Evolutionary conservation across 2,113 vertebrate genomes (phyloP).

Genomic region (Sminthopsis crassicaudata): DNA sequence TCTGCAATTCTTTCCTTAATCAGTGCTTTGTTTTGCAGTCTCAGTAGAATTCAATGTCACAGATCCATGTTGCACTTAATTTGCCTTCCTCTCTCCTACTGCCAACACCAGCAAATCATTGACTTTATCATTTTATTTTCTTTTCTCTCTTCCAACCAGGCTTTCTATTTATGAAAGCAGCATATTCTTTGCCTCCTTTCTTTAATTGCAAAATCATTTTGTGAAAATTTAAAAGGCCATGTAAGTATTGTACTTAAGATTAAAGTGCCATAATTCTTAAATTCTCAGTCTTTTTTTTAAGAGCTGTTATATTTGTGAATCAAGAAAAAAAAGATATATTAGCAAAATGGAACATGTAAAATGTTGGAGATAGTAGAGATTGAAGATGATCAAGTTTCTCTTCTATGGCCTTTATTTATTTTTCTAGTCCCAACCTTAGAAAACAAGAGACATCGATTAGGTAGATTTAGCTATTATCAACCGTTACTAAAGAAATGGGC

Average conservation of each 20-base stretch:
- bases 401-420: neutral
- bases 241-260: neutral
- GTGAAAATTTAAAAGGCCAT: neutral
- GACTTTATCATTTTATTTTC: neutral
- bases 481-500: neutral
- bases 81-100: neutral
- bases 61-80: neutral
- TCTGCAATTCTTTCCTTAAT: neutral
- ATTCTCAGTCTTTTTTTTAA: slow-evolving; percentile 2
- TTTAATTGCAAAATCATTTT: slow-evolving; percentile 8
- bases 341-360: neutral
- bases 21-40: neutral
- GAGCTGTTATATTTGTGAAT: neutral
- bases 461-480: neutral
- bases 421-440: neutral
- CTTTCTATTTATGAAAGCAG: neutral
- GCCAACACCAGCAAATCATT: neutral
- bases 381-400: neutral
- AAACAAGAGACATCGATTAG: neutral
- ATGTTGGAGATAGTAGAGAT: neutral
- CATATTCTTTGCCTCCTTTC: neutral
- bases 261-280: neutral
- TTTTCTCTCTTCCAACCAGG: neutral
- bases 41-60: neutral
- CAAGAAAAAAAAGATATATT: neutral